Conservation (phyloP, 2,113 vertebrate species). For the Casuarius casuarius region DNA sequence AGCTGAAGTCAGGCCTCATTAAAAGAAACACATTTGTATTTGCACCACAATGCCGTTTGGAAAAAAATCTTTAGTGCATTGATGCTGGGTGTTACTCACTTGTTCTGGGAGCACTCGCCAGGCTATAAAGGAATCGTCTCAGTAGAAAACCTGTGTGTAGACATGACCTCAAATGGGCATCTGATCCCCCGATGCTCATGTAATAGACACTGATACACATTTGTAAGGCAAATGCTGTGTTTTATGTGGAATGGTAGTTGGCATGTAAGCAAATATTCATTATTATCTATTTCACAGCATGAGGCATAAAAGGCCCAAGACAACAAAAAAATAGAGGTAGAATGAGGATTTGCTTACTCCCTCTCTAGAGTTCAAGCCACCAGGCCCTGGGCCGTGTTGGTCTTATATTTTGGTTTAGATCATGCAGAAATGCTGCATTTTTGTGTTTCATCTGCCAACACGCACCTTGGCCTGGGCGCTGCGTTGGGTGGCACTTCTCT, state of each 20-base stretch:
- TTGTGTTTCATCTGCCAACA: neutral
- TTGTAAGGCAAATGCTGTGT: constrained; percentile 2
- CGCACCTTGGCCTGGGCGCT: neutral
- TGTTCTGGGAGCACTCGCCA: neutral
- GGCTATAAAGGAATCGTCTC: neutral
- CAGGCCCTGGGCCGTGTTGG: neutral
- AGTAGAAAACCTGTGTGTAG: neutral
- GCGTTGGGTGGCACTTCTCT: neutral
- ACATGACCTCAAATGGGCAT: neutral
- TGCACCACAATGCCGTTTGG: neutral
- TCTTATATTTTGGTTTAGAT: neutral
- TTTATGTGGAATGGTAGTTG: neutral
- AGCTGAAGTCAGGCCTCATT: constrained; percentile 1
- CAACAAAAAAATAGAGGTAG: neutral
- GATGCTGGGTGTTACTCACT: neutral
- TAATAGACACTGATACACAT: neutral
- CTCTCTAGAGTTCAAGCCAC: neutral
- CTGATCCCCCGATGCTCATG: neutral
- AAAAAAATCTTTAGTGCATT: neutral
- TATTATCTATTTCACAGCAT: neutral
- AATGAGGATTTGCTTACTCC: neutral
- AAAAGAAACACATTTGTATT: neutral
- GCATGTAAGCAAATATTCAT: constrained; percentile 1
- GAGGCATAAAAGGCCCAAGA: neutral
- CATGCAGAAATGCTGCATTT: neutral